Conservation (phyloP, 2,888 invertebrate species). For the Deilephila elpenor region DNA sequence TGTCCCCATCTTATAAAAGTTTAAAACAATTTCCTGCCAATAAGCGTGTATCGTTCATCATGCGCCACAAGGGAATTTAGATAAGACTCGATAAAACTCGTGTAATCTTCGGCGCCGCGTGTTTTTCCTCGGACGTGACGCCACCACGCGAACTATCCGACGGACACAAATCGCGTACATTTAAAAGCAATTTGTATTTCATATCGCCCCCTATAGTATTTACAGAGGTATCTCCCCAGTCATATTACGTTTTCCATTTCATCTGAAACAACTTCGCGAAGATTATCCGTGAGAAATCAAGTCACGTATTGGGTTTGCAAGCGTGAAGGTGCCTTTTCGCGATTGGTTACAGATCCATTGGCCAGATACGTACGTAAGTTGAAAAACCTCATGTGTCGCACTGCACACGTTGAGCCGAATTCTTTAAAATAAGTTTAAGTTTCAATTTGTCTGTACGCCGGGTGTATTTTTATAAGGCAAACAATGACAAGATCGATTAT, state of each 20-base stretch:
- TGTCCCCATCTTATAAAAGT: not conserved
- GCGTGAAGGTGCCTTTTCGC: conserved; percentile 65
- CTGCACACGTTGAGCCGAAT: not conserved
- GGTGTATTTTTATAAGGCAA: too few relatives aligned
- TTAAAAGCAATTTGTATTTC: conserved; percentile 27
- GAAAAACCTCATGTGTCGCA: conserved; percentile 19
- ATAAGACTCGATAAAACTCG: conserved; percentile 14
- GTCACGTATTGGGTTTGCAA: conserved; percentile 67
- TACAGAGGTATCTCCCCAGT: conserved; percentile 23
- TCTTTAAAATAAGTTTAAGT: not conserved
- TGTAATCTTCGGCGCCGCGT: conserved; percentile 10
- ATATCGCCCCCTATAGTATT: conserved; percentile 10
- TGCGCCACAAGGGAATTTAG: not conserved
- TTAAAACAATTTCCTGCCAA: not conserved
- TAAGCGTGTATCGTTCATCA: conserved; percentile 2
- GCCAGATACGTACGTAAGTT: conserved; percentile 48
- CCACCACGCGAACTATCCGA: conserved; percentile 5
- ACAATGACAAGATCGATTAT: too few relatives aligned
- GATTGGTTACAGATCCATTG: conserved; percentile 70
- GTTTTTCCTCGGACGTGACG: conserved; percentile 5
- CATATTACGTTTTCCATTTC: conserved; percentile 42
- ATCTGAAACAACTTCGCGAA: conserved; percentile 53
- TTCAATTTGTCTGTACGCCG: not conserved
- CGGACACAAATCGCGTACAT: conserved; percentile 19
- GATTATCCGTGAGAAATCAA: conserved; percentile 59